These are phyloP conservation scores for Lepilemur ruficaudatus DNA, from an alignment of 2,797 vertebrate species.

Conservation along the genomic window DNA sequence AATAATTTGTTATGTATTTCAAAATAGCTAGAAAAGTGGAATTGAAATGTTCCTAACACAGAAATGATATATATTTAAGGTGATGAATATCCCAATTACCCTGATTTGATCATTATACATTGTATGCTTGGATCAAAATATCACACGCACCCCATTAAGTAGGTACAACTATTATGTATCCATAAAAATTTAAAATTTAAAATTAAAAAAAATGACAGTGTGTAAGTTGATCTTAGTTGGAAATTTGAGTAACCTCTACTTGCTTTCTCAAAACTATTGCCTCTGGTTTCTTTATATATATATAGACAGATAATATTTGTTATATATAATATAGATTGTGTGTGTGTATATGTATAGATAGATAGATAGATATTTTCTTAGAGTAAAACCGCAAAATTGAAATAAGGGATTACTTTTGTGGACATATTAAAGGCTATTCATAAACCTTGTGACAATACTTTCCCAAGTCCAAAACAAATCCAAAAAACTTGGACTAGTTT, in stretches of 20 bases:
- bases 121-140: neutral
- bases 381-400: neutral
- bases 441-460: neutral
- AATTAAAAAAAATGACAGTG: neutral
- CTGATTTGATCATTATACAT: neutral
- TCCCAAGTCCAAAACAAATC: neutral
- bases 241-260: neutral
- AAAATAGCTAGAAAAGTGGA: neutral
- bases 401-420: neutral
- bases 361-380: neutral
- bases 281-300: neutral
- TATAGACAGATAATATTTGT: neutral
- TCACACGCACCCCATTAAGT: neutral
- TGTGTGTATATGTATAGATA: no score
- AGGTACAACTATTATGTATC: neutral
- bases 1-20: neutral
- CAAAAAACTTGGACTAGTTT: neutral
- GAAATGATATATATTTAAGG: neutral
- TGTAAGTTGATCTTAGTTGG: neutral
- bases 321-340: neutral
- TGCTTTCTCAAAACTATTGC: neutral
- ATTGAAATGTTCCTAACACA: neutral
- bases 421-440: neutral
- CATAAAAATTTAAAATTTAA: neutral
- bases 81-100: neutral